Evolutionary conservation across 2,113 vertebrate genomes (phyloP), one percentile per base, ranked within the genome.

Genomic region (Thunnus maccoyii): DNA sequence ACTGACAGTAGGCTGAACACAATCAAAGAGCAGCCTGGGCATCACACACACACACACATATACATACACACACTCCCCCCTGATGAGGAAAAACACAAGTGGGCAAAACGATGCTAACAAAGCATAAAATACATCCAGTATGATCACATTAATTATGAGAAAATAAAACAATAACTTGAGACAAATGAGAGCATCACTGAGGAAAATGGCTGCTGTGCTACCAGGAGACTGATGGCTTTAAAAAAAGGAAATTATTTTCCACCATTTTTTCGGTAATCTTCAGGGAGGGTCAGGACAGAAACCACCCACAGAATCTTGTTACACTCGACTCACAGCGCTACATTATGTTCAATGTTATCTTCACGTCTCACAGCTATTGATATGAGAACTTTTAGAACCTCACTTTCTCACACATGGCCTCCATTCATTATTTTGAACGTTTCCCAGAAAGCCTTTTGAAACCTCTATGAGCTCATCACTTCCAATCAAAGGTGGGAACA

Each of bases 1-100:
- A 80, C 62, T 55, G 71, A 79, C 70, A 72, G 61, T 12, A 76
- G 52, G 22, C 63, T 51, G 30, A 72, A 52, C 47, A 70, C 73
- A 14, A 72, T 27, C 22, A 17, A 7, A 6, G 16, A 54, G 46
- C 78, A 64, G 27, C 63, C 47, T 18, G 20, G 57, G 14, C 18
- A 15, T 16, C 57, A 16, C 36, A 10, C 32, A 12, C 16, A n/a
- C 41, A 20, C 66, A 61, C 25, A 36, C 20, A 47, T 50, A 20
- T 46, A 60, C 52, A 57, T 58, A 66, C 52, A 66, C 52, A 32
- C 7, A 13, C 20, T 2, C 7, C 18, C 1, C 27, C 30, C 47
- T 18, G 30, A 41, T n/a, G 32, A 56, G 52, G 14, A 56, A 57
- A 36, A 36, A 36, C 5, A 32, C 12, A 11, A 20, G 50, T n/a